These are phyloP conservation scores for Siniperca obscura DNA, from an alignment of 2,797 vertebrate species.

Conservation along the genomic window DNA sequence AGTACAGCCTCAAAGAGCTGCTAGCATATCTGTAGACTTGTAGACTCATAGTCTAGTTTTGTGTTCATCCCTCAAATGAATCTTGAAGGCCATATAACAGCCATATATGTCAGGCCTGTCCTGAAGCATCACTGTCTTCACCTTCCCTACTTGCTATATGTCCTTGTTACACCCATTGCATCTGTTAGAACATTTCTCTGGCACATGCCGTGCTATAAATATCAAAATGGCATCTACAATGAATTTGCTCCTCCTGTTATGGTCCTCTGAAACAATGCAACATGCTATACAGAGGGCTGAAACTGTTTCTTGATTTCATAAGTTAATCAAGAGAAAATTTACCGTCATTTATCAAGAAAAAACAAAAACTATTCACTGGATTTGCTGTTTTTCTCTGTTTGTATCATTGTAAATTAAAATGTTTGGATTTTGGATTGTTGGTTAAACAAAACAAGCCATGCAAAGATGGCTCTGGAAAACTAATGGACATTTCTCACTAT, in stretches of 20 bases:
- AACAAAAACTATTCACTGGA: background rate
- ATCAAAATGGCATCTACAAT: slow-evolving; percentile 55
- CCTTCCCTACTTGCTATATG: slow-evolving; percentile 41
- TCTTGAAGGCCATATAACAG: slow-evolving; percentile 28
- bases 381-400: background rate
- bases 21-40: background rate
- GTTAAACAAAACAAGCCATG: background rate
- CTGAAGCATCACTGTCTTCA: slow-evolving; percentile 56
- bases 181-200: slow-evolving; percentile 63
- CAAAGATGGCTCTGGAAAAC: background rate
- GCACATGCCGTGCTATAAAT: slow-evolving; percentile 70
- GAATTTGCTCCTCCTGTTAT: slow-evolving; percentile 23
- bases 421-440: background rate
- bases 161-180: slow-evolving; percentile 61
- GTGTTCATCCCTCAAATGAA: slow-evolving; percentile 14
- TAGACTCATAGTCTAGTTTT: background rate
- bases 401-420: background rate
- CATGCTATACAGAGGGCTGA: background rate
- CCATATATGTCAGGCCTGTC: slow-evolving; percentile 28
- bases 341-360: background rate
- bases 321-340: background rate
- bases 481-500: background rate
- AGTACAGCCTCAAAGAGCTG: background rate
- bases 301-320: background rate
- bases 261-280: slow-evolving; percentile 40